Conservation (phyloP, 2,888 invertebrate species). For the Acanthosepion pharaonis region DNA sequence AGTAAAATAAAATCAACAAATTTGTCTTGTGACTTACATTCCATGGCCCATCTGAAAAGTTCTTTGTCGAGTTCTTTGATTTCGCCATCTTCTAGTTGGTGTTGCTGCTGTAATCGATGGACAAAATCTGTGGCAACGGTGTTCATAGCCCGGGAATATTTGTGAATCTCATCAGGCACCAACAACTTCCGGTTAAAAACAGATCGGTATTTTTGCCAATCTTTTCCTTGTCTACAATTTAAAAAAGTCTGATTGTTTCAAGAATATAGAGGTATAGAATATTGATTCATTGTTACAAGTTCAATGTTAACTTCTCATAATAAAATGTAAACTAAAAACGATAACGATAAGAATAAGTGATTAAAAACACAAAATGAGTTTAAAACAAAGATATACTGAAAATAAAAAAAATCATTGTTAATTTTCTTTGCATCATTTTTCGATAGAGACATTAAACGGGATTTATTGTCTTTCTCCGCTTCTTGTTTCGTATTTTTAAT, state of each 20-base stretch:
- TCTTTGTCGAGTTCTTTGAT: background rate
- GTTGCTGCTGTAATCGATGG: background rate
- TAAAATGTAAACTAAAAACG: too few species aligned
- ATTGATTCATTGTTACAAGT: background rate
- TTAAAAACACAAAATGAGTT: too few species aligned
- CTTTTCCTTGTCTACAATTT: background rate
- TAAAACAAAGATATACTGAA: too few species aligned
- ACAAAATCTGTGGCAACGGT: background rate
- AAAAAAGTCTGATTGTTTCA: background rate
- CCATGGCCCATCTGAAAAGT: constrained; percentile 14
- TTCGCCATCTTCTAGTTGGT: background rate
- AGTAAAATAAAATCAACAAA: too few species aligned
- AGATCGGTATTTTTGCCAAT: background rate
- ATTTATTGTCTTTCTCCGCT: too few species aligned
- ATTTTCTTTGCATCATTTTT: too few species aligned
- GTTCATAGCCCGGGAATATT: background rate
- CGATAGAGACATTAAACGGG: too few species aligned
- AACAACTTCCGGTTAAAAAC: background rate
- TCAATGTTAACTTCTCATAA: too few species aligned
- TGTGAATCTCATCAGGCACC: background rate
- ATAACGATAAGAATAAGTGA: too few species aligned
- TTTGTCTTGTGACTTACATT: background rate
- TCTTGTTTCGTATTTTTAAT: too few species aligned
- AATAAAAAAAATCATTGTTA: too few species aligned
- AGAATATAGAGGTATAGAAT: too few species aligned